Evolutionary conservation across 92 coral and sea anemone genomes (phyloP).

Genomic region (Paragorgia papillata): DNA sequence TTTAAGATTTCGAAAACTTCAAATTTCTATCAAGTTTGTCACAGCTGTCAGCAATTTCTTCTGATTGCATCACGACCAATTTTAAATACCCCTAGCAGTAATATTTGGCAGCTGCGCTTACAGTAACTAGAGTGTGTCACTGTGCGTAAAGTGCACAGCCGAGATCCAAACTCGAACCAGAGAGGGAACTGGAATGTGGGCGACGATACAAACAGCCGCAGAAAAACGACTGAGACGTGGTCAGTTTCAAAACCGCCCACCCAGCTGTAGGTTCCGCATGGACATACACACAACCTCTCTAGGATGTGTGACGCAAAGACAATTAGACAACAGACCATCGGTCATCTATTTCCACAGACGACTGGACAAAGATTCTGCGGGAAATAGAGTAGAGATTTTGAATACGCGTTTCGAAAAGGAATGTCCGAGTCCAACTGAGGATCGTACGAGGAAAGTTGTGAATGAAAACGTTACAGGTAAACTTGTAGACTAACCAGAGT

Average conservation of each 20-base stretch:
- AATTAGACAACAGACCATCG: conserved; percentile 6
- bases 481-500: no score
- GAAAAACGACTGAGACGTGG: no score
- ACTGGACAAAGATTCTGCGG: not conserved
- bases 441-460: no score
- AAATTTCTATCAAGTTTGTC: not conserved
- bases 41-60: conserved; percentile 1
- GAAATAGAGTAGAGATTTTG: not conserved
- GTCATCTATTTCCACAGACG: conserved; percentile 28
- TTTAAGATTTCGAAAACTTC: not conserved
- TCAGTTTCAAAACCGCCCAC: not conserved
- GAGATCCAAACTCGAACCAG: no score
- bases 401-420: not conserved
- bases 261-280: not conserved
- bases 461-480: no score
- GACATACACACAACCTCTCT: no score
- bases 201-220: no score
- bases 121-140: no score
- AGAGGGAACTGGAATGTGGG: conserved; percentile 6
- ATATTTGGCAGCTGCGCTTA: not conserved
- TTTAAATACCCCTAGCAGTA: not conserved
- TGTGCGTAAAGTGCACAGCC: no score
- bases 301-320: not conserved
- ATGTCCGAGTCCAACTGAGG: no score
- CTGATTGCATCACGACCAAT: not conserved